phyloP scores from a whole-genome alignment of 2,113 vertebrate genomes.

The Casuarius casuarius region DNA sequence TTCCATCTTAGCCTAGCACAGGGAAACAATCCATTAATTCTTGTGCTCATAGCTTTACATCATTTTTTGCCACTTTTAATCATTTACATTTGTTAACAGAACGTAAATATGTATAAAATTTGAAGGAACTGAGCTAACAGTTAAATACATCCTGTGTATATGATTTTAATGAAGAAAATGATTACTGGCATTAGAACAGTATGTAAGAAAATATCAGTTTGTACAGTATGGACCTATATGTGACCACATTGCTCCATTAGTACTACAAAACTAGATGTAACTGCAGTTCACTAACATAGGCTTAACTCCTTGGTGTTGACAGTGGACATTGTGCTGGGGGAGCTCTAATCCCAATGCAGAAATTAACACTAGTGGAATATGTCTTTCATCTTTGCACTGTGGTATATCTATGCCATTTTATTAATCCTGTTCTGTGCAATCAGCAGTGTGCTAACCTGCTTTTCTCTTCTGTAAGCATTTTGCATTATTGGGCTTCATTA shows the following conservation, averaged over 20 bases:
- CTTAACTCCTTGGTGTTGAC: constrained; percentile 37
- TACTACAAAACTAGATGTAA: neutral
- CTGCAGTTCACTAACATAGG: constrained; percentile 46
- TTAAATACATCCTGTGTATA: constrained; percentile 91
- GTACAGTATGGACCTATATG: constrained; percentile 81
- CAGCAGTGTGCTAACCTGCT: constrained; percentile 69
- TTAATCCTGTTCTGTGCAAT: constrained; percentile 63
- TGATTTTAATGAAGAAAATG: constrained; percentile 95
- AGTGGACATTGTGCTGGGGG: neutral
- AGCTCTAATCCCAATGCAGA: neutral
- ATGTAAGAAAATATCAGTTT: constrained; percentile 80
- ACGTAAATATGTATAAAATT: constrained; percentile 96
- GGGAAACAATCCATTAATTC: constrained; percentile 42
- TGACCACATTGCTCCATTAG: constrained; percentile 67
- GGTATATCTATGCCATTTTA: constrained; percentile 47
- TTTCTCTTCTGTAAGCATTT: constrained; percentile 60
- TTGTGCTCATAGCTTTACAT: constrained; percentile 73
- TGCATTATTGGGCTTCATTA: constrained; percentile 69
- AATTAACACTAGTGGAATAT: constrained; percentile 70
- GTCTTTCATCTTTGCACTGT: constrained; percentile 64
- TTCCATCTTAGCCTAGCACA: constrained; percentile 63
- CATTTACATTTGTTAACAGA: constrained; percentile 80
- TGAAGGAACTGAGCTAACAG: constrained; percentile 93
- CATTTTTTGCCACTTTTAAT: constrained; percentile 71
- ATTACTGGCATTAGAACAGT: constrained; percentile 82